These are phyloP conservation scores for Knipowitschia caucasica DNA, from an alignment of 2,797 vertebrate genomes.

Conservation along the genomic window DNA sequence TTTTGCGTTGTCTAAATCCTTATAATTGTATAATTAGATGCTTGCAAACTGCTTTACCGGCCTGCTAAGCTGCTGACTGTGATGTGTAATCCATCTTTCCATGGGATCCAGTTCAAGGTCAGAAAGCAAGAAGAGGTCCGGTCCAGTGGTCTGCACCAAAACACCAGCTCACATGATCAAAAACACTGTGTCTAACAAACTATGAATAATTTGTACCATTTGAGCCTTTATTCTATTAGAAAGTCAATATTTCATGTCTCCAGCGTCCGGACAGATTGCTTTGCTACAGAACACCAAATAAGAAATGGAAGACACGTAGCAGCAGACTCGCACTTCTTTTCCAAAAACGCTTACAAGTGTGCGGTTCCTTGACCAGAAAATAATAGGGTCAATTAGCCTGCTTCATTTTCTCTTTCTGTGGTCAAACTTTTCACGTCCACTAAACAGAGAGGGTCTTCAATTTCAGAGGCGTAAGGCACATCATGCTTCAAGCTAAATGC, in stretches of 20 bases:
- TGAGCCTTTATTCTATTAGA: slow-evolving; percentile 31
- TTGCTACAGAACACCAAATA: slow-evolving; percentile 14
- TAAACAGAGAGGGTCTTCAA: slow-evolving; percentile 42
- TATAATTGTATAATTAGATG: slow-evolving; percentile 4
- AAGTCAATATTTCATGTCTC: slow-evolving; percentile 52
- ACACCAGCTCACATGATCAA: slow-evolving; percentile 37
- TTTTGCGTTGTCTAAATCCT: slow-evolving; percentile 3
- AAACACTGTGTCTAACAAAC: slow-evolving; percentile 38
- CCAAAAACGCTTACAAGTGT: slow-evolving; percentile 10
- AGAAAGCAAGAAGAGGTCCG: not conserved
- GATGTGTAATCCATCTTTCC: slow-evolving; percentile 21
- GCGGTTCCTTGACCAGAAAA: slow-evolving; percentile 16
- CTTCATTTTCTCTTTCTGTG: slow-evolving; percentile 27
- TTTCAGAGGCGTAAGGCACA: slow-evolving; percentile 35
- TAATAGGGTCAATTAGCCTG: slow-evolving; percentile 47
- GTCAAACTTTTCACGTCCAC: slow-evolving; percentile 36
- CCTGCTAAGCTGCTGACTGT: slow-evolving; percentile 13
- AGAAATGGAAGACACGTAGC: slow-evolving; percentile 25
- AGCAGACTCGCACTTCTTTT: slow-evolving; percentile 22
- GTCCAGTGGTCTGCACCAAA: slow-evolving; percentile 26
- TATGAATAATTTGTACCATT: slow-evolving; percentile 44
- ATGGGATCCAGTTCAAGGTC: slow-evolving; percentile 30
- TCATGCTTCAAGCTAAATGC: slow-evolving; percentile 53
- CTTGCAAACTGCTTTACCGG: slow-evolving; percentile 6
- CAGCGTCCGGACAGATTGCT: slow-evolving; percentile 23